Percentiles rank a stretch among this genome's conserved stretches.
phyloP scores from a whole-genome alignment of 1,140 invertebrate genomes.

The Cataglyphis hispanica region DNA sequence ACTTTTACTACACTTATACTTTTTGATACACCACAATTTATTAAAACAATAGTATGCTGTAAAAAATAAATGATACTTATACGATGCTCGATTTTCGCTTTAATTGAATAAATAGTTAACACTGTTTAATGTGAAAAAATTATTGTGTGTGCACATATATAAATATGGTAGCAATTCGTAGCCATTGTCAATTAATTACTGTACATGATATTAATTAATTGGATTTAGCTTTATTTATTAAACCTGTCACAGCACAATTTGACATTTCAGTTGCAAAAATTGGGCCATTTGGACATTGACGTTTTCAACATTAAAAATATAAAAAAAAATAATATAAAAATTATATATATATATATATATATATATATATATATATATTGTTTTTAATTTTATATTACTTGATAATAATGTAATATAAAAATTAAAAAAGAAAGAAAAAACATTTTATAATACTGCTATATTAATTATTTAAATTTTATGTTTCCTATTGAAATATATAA shows the following conservation, averaged over 20 bases:
- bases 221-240: constrained; percentile 6
- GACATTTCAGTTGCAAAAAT: background rate
- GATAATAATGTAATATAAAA: background rate
- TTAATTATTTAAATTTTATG: background rate
- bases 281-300: no score
- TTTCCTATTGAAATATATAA: background rate
- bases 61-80: background rate
- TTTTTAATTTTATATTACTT: background rate
- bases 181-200: constrained; percentile 4
- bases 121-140: background rate
- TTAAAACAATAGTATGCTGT: background rate
- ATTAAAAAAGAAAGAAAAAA: background rate
- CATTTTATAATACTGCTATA: background rate
- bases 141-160: background rate
- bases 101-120: background rate
- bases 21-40: background rate
- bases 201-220: constrained; percentile 9
- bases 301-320: background rate
- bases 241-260: background rate
- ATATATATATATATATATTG: background rate
- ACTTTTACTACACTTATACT: background rate
- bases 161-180: background rate
- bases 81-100: background rate
- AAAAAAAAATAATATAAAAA: no score
- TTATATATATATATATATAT: background rate